Base-by-base conservation (phyloP, 1,140 invertebrate genomes). In the Anastatus disparis region DNA sequence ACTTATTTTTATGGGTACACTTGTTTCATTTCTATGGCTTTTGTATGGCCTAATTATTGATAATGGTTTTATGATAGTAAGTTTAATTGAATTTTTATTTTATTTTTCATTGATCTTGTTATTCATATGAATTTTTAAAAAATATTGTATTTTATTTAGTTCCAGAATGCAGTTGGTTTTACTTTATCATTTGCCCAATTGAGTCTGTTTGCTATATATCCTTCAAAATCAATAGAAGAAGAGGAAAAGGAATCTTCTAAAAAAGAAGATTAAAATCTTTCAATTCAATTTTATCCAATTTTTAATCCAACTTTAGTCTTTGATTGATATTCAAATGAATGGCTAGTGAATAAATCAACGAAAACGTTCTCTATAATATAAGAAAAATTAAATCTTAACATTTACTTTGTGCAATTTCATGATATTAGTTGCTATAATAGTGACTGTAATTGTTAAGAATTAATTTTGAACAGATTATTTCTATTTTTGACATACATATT, bases 31-130 rank as follows among this genome's bases (percentile, higher is more conserved):
- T 46, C 87, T 91, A 73, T 96, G 94, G 94, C 83, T 94, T 48
- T 76, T 95, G 0, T 95, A 95, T 81, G 94, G 93, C 10, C 86
- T 93, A 62, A 91, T 94, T 52, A 89, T 95, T 65, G 85, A 89
- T 53, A 93, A 96, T 80, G 77, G 84, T 66, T 94, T 95, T 80
- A 87, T 95, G 74, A 88, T 94, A 75, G 92, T 95, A 87, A 90
- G 91, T 90, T 50, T 63, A 75, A 61, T 74, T n/a, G n/a, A n/a
- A n/a, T n/a, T 48, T 79, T 72, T 27, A 40, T 48, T 86, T 85
- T 61, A 77, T 77, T 66, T 58, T 55, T 20, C 46, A 68, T 63
- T 15, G 3, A 13, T n/a, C n/a, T n/a, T n/a, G n/a, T n/a, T n/a
- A n/a, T n/a, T n/a, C n/a, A n/a, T n/a, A n/a, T n/a, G n/a, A n/a